These are phyloP conservation scores for Axinella damicornis DNA, from an alignment of 37 sponge, comb jelly and placozoan species.

Conservation along the genomic window DNA sequence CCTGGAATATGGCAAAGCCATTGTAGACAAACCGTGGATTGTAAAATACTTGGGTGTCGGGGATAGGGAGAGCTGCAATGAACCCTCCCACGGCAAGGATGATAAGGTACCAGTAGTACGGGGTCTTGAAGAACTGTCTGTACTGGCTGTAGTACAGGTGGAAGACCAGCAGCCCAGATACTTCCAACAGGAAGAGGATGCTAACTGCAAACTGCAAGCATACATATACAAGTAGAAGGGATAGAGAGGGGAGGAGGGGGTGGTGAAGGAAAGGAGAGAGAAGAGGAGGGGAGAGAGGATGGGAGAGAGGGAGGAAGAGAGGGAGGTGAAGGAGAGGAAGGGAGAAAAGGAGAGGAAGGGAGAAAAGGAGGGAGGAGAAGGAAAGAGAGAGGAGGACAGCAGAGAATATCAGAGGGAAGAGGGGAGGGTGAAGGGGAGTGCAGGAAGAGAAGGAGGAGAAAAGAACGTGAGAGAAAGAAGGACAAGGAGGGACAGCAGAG, in stretches of 20 bases:
- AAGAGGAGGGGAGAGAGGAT: no score
- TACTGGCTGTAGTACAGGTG: constrained; percentile 28
- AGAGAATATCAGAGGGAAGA: neutral
- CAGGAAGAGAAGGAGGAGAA: no score
- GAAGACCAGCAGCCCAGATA: constrained; percentile 14
- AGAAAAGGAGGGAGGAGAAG: no score
- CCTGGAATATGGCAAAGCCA: constrained; percentile 31
- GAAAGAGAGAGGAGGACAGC: no score
- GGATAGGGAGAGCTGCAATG: constrained; percentile 22
- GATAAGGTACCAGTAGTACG: constrained; percentile 39
- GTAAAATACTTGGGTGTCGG: neutral
- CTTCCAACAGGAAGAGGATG: constrained; percentile 47
- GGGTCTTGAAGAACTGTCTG: constrained; percentile 15
- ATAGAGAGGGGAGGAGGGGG: neutral
- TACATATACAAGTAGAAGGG: no score
- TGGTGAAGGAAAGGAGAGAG: no score
- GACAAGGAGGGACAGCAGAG: neutral
- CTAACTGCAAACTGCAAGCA: constrained; percentile 57
- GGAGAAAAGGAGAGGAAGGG: no score
- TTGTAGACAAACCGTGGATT: neutral
- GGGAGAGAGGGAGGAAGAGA: neutral
- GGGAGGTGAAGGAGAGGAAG: no score
- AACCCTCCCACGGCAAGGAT: constrained; percentile 56
- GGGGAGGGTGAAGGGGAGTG: neutral
- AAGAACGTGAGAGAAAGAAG: no score